These are phyloP conservation scores for Volucella inanis DNA, from an alignment of 2,888 invertebrate genomes.

Conservation along the genomic window DNA sequence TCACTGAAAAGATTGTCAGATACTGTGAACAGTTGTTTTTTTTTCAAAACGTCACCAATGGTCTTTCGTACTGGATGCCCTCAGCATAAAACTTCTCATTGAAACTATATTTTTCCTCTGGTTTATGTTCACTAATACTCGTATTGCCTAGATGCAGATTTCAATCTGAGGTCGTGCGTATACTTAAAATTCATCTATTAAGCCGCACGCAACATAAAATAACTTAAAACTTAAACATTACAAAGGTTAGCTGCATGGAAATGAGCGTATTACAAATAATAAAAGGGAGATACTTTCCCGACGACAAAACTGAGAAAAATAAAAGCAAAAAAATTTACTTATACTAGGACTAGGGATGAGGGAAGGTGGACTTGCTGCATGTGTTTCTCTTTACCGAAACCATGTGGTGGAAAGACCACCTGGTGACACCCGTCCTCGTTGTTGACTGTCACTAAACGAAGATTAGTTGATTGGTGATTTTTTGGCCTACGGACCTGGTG, in stretches of 20 bases:
- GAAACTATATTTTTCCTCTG: too few species aligned
- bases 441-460: slow-evolving; percentile 75
- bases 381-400: slow-evolving; percentile 84
- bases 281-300: slow-evolving; percentile 21
- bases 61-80: too few species aligned
- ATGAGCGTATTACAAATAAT: slow-evolving; percentile 28
- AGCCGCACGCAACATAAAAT: slow-evolving; percentile 34
- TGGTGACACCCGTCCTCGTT: slow-evolving; percentile 86
- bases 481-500: slow-evolving; percentile 31
- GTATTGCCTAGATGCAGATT: too few species aligned
- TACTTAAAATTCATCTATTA: not conserved
- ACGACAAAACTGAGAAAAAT: slow-evolving; percentile 19
- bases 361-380: too few species aligned
- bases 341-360: slow-evolving; percentile 13
- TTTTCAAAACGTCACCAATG: too few species aligned
- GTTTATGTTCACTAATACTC: too few species aligned
- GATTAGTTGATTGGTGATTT: slow-evolving; percentile 64
- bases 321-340: slow-evolving; percentile 20
- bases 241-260: slow-evolving; percentile 13
- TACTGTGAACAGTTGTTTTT: too few species aligned
- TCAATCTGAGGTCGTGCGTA: too few species aligned
- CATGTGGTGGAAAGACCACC: slow-evolving; percentile 88
- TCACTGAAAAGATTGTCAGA: too few species aligned
- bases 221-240: too few species aligned
- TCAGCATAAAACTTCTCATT: too few species aligned